A percentile compares a stretch with the other conserved stretches of the same genome.
These are phyloP conservation scores for Trachelus stipa DNA, from an alignment of 2,888 invertebrate species.

Conservation along the genomic window DNA sequence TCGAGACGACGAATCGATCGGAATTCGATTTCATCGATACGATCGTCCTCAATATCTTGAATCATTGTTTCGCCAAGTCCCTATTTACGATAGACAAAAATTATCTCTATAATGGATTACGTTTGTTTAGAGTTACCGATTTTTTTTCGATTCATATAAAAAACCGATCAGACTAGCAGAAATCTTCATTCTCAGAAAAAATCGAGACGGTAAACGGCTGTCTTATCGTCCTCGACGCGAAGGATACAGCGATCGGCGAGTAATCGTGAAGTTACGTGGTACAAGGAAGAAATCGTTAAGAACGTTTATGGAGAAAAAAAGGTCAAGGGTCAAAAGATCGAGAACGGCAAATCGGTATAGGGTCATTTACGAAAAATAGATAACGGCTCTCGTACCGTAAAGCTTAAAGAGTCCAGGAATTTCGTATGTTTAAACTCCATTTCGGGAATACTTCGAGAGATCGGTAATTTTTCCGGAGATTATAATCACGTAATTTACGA, in stretches of 20 bases:
- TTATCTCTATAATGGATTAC: not conserved
- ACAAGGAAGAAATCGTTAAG: slow-evolving; percentile 6
- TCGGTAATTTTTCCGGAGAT: not conserved
- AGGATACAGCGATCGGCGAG: not conserved
- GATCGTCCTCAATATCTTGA: no score
- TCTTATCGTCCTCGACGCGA: not conserved
- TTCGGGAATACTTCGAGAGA: not conserved
- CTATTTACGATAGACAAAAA: not conserved
- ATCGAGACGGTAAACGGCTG: not conserved
- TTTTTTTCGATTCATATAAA: not conserved
- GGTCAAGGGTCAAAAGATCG: not conserved
- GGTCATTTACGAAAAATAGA: not conserved
- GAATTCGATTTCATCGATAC: not conserved
- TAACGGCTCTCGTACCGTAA: not conserved
- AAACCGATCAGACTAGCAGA: not conserved
- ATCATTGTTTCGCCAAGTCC: not conserved
- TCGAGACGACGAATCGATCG: not conserved
- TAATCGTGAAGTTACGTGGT: not conserved
- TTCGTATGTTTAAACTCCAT: not conserved
- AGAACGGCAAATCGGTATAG: not conserved
- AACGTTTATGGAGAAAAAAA: not conserved
- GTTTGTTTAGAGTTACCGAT: not conserved
- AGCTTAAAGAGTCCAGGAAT: slow-evolving; percentile 2
- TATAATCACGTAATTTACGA: not conserved
- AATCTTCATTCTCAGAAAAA: not conserved